Conservation (phyloP, 2,888 invertebrate genomes). For the Melangyna quadrimaculata region DNA sequence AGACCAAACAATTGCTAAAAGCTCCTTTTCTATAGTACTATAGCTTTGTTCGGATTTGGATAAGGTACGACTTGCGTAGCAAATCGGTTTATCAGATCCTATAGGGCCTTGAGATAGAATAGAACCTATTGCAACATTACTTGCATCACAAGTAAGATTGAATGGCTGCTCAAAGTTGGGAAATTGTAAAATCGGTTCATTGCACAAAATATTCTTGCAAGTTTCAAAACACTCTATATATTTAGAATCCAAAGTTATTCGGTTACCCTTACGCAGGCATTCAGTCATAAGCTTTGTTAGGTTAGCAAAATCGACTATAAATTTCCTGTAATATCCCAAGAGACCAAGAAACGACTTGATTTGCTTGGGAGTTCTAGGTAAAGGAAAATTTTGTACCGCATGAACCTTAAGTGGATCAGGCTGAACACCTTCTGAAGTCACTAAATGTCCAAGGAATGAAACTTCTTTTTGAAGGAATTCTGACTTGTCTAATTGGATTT, state of each 20-base stretch:
- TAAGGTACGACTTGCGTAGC: too few relatives aligned
- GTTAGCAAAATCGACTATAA: constrained; percentile 45
- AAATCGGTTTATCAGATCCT: neutral
- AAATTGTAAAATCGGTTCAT: constrained; percentile 61
- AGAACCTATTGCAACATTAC: neutral
- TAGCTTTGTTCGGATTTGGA: neutral
- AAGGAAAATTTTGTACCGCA: constrained; percentile 25
- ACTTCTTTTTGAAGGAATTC: neutral
- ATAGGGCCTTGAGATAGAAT: constrained; percentile 62
- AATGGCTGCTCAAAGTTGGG: too few relatives aligned
- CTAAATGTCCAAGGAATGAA: neutral
- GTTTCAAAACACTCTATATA: constrained; percentile 38
- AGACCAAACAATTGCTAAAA: neutral
- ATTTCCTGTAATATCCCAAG: neutral
- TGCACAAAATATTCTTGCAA: constrained; percentile 34
- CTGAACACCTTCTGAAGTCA: neutral
- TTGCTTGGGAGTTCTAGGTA: constrained; percentile 40
- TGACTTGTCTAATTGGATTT: constrained; percentile 31
- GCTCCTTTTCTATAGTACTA: neutral
- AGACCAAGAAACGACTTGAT: constrained; percentile 41
- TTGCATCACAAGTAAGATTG: neutral
- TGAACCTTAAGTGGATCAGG: neutral
- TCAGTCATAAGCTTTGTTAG: constrained; percentile 63
- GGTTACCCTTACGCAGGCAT: constrained; percentile 56
- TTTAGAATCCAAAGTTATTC: neutral